phyloP scores from a whole-genome alignment of 23 tunicate species.

The Phallusia fumigata region DNA sequence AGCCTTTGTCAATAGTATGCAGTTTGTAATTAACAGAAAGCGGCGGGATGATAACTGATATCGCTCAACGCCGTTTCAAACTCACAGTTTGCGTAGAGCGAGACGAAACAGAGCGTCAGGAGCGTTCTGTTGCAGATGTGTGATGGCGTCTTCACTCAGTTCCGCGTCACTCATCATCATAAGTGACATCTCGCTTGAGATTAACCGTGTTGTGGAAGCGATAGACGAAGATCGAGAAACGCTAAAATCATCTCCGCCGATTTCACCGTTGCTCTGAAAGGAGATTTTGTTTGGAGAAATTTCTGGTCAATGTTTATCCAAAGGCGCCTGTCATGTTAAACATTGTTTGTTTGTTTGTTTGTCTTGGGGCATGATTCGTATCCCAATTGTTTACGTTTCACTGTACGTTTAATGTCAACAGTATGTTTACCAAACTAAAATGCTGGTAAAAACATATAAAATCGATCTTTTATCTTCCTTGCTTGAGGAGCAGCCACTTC shows the following conservation, averaged over 20 bases:
- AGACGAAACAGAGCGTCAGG: slow-evolving; percentile 82
- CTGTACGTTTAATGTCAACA: too few species aligned
- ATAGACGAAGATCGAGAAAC: not conserved
- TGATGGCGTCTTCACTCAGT: slow-evolving; percentile 41
- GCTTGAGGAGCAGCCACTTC: too few species aligned
- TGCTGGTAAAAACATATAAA: too few species aligned
- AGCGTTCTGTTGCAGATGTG: slow-evolving; percentile 46
- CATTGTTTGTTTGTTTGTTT: too few species aligned
- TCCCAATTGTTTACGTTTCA: too few species aligned
- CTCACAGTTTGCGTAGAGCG: slow-evolving; percentile 73
- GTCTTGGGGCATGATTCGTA: too few species aligned
- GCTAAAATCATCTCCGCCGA: not conserved
- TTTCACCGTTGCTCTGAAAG: not conserved
- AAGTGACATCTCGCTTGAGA: not conserved
- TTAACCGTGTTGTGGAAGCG: not conserved
- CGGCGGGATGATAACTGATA: too few species aligned
- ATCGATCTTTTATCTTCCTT: too few species aligned
- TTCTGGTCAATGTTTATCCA: not conserved
- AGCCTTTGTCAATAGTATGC: too few species aligned
- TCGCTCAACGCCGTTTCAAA: not conserved
- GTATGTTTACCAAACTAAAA: too few species aligned
- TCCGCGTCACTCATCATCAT: not conserved
- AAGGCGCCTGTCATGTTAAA: not conserved
- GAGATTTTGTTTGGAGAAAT: not conserved
- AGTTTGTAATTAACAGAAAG: too few species aligned